phyloP scores from a whole-genome alignment of 2,888 invertebrate species.

The Brachypalpus laphriformis region DNA sequence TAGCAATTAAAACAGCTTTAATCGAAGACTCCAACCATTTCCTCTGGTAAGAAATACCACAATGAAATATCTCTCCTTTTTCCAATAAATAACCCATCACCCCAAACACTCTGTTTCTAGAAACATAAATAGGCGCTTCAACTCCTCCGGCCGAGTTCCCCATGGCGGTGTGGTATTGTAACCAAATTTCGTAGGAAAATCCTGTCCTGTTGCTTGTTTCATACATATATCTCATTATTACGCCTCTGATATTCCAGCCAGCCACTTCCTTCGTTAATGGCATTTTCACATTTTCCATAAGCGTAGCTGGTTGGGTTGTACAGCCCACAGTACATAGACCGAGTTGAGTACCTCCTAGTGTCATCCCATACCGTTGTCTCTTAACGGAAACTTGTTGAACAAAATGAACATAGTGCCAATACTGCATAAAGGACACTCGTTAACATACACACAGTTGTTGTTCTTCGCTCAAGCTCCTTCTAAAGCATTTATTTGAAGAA shows the following conservation, averaged over 20 bases:
- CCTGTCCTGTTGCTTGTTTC: conserved; percentile 23
- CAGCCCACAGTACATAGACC: background rate
- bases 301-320: background rate
- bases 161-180: background rate
- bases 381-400: conserved; percentile 50
- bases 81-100: background rate
- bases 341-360: background rate
- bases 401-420: conserved; percentile 20
- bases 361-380: background rate
- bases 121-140: background rate
- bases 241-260: conserved; percentile 55
- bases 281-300: conserved; percentile 55
- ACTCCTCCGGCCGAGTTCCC: background rate
- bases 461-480: background rate
- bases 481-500: conserved; percentile 20
- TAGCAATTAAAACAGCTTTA: background rate
- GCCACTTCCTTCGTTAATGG: conserved; percentile 59
- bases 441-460: background rate
- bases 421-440: background rate
- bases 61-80: background rate
- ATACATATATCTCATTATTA: conserved; percentile 67
- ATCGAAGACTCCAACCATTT: background rate
- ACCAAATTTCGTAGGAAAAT: conserved; percentile 20
- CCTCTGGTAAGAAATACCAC: background rate
- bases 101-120: background rate